Base-by-base conservation (phyloP, 2,888 invertebrate species). In the Apamea epomidion region DNA sequence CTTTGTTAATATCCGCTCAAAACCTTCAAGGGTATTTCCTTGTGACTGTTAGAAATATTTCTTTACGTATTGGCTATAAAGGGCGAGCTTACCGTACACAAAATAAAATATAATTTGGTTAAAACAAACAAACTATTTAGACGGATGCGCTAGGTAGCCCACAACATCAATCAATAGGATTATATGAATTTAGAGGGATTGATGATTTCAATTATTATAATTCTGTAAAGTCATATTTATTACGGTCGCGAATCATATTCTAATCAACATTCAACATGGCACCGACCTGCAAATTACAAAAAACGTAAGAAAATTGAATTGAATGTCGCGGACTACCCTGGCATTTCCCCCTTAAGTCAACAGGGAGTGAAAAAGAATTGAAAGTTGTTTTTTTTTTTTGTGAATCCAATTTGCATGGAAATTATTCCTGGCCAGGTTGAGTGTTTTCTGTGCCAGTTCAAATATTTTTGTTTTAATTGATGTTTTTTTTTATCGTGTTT, bases 371-470 rank as follows among this genome's bases (percentile, higher is more conserved):
- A 72, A 70, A 68, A 71, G 42, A 65, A 62, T n/a, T 45, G 8
- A 54, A 67, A 32, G 18, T 32, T 10, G 42, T 45, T 64, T 51
- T n/a, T 67, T 67, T 32, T 32, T 70, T 76, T 68, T 42, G 62
- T 70, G 16, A 54, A 73, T 76, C 29, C 51, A 62, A 86, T 83
- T 86, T 86, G 16, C 21, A 76, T 80, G 29, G 68, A 74, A 83
- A 80, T 75, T 25, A 60, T 72, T 70, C 64, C 72, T 54, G 12
- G 42, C 70, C n/a, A 48, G 51, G n/a, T 68, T 60, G 25, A 48
- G 54, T 70, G 7, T 48, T 77, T 86, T 32, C 10, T 37, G 42
- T 45, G 10, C 16, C 8, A 2, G 25, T 32, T 12, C 16, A 42
- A 32, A 62, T 77, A 77, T 64, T 72, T 76, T 68, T 25, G 54